A percentile compares a stretch with the other conserved stretches of the same genome.
phyloP scores from a whole-genome alignment of 2,888 invertebrate genomes.

The Stictocephala bisonia region DNA sequence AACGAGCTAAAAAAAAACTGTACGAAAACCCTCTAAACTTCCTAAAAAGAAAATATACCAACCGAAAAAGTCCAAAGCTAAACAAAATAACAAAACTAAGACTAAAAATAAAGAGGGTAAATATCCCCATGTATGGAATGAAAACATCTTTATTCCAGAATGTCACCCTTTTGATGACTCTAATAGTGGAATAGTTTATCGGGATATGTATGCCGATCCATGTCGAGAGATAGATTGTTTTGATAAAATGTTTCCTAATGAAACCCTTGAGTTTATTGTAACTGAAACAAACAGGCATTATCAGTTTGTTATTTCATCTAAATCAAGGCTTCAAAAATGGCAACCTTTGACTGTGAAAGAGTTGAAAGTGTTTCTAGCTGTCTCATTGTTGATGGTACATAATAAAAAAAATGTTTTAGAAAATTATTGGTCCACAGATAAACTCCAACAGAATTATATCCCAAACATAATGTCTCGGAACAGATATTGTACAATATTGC shows the following conservation, averaged over 20 bases:
- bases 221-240: constrained; percentile 20
- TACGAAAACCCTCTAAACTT: no score
- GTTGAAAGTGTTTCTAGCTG: constrained; percentile 6
- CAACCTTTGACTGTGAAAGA: constrained; percentile 3
- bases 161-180: not conserved
- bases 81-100: no score
- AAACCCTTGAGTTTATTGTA: not conserved
- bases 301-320: not conserved
- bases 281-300: not conserved
- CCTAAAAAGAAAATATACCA: no score
- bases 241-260: constrained; percentile 20
- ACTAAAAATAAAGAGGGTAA: not conserved
- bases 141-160: constrained; percentile 6
- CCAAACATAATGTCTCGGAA: constrained; percentile 16
- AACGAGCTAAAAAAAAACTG: no score
- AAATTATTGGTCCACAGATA: constrained; percentile 26
- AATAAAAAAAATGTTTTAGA: constrained; percentile 18
- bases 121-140: constrained; percentile 34
- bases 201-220: no score
- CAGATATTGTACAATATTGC: no score
- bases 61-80: no score
- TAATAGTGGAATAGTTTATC: not conserved
- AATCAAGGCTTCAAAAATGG: not conserved
- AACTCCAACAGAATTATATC: constrained; percentile 14
- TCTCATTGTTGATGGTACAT: not conserved